A percentile compares a stretch with the other conserved stretches of the same genome.
These are phyloP conservation scores for Harpalus rubripes DNA, from an alignment of 2,888 invertebrate genomes.

Conservation along the genomic window DNA sequence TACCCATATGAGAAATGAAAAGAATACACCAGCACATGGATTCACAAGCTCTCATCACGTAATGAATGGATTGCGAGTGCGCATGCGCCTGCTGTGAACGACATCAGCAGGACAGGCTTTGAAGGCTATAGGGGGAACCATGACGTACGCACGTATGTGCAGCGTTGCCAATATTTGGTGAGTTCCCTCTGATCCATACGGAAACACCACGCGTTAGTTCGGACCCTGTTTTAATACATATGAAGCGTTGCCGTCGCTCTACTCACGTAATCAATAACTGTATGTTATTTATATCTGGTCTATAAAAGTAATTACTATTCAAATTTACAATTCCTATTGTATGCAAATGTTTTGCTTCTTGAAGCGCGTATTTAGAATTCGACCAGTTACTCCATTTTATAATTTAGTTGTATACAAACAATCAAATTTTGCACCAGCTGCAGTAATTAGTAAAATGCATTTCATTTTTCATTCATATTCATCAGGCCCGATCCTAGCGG, in stretches of 20 bases:
- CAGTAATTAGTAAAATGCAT: slow-evolving; percentile 1
- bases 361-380: slow-evolving; percentile 4
- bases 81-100: slow-evolving; percentile 40
- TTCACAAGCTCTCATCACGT: slow-evolving; percentile 52
- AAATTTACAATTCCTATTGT: slow-evolving; percentile 38
- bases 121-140: slow-evolving; percentile 40
- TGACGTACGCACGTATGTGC: slow-evolving; percentile 50
- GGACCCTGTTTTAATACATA: slow-evolving; percentile 37
- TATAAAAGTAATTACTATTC: slow-evolving; percentile 42
- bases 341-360: slow-evolving; percentile 14
- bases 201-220: slow-evolving; percentile 45
- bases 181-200: slow-evolving; percentile 46
- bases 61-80: slow-evolving; percentile 62
- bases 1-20: neutral
- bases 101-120: slow-evolving; percentile 14
- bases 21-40: slow-evolving; percentile 31
- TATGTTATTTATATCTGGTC: slow-evolving; percentile 48
- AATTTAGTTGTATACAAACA: slow-evolving; percentile 14
- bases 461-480: neutral
- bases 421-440: neutral
- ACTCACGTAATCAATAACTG: slow-evolving; percentile 44
- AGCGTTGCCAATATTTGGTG: slow-evolving; percentile 63
- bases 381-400: neutral
- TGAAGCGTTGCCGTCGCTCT: slow-evolving; percentile 13
- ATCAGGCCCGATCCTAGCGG: too few species aligned